Evolutionary conservation across 2,888 invertebrate species (phyloP), one percentile per base, ranked within the genome.

Genomic region (Chorisops tibialis): DNA sequence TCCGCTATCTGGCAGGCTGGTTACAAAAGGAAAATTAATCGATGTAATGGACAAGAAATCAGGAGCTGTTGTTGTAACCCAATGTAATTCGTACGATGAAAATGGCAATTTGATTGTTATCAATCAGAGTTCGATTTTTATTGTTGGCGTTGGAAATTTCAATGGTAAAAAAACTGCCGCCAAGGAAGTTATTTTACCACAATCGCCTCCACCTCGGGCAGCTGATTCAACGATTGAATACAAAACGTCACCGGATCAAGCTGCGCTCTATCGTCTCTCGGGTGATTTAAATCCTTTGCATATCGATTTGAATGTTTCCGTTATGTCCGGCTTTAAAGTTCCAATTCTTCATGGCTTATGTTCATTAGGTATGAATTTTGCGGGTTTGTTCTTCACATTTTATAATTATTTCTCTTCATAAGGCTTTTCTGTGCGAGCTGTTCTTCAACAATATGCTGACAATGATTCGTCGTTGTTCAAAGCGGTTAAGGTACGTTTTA

Each of bases 271-370:
- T 71, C 81, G 87, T 75, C 79, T 96, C 69, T 87, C 85, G 59
- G 96, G 97, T 0, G 99, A 99, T 76, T 74, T 82, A 54, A 99
- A 99, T 80, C 98, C 99, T 0, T 81, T 99, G 14, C 99, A 99
- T 75, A 94, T 99, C 69, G 98, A 99, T 78, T 88, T 93, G 0
- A 85, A 82, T 67, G 89, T 99, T 77, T 89, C 98, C 1, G 79
- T 81, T 2, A 80, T 91, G 66, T 88, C 87, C 67, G 96, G 98
- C 22, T 93, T 90, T 76, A 80, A 87, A 41, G 82, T 80, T 67
- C 99, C 99, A 0, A 99, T 99, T 74, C 82, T 99, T 18, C 99
- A 99, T 74, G 99, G 99, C 3, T 80, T 99, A 56, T 94, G 95
- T 67, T 87, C 94, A 0, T 85, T 70, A 79, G 79, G 81, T 81